Base-by-base conservation (phyloP, 2,113 vertebrate genomes). In the Apteryx mantelli region DNA sequence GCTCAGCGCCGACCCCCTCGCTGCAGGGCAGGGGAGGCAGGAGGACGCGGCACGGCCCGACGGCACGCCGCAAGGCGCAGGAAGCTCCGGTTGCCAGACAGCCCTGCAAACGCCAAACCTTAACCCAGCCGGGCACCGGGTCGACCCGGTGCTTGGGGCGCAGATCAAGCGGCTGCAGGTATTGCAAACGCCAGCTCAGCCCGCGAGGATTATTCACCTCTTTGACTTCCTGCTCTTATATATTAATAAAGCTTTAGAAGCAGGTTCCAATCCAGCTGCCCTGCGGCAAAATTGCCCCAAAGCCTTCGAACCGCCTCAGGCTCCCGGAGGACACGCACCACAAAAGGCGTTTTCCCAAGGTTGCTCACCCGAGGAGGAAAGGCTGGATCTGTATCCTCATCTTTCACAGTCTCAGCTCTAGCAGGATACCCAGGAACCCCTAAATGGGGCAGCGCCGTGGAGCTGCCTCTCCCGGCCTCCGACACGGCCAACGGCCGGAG, bases 211-310 rank as follows among this genome's bases (percentile, higher is more conserved):
- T 18, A 28, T 46, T 46, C 44, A 42, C 21, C 63, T 22, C 77
- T 52, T 25, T 4, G 5, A 32, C 11, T 3, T 3, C 15, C 46
- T 2, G 2, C 40, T 61, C 42, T 7, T 1, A 1, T 0, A 8
- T 4, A 0, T 21, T 26, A 8, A 28, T 1, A 4, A 34, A 32
- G 12, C 50, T 5, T 21, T 2, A 20, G 8, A 32, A 0, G 3
- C 3, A 11, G 48, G 65, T 13, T 24, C 36, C 36, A 36, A 36
- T 36, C 36, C 36, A 44, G 52, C 73, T 56, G 50, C 50, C 60
- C 24, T 73, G 30, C 22, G 44, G 53, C 38, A 73, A 61, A 66
- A 79, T 14, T 22, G 26, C 53, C 73, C n/a, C 3, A 36, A 30
- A 48, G 17, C 50, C 52, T 70, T 82, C 38, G 76, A 82, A 46